Percentiles rank a stretch among this genome's conserved stretches.
These are phyloP conservation scores for Hippocampus abdominalis DNA, from an alignment of 2,113 vertebrate species.

Conservation along the genomic window DNA sequence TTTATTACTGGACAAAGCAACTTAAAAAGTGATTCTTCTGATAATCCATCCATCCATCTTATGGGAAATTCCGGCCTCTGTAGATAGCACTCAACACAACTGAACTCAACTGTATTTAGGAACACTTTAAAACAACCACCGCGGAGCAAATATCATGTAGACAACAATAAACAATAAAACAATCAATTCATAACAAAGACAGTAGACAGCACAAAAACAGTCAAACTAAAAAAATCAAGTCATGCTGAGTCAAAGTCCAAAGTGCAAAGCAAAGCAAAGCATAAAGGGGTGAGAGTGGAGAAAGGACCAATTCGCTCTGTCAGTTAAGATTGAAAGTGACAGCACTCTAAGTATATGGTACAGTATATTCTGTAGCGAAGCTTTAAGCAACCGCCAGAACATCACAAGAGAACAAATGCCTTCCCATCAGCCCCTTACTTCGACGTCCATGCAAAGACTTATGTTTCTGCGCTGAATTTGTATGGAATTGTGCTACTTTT, in stretches of 20 bases:
- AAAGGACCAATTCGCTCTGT: slow-evolving; percentile 21
- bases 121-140: too few species aligned
- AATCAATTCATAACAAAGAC: too few species aligned
- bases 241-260: too few species aligned
- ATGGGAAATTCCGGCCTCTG: background rate
- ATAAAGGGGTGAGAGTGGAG: slow-evolving; percentile 10
- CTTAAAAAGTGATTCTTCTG: background rate
- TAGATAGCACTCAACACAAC: background rate
- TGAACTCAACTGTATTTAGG: too few species aligned
- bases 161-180: too few species aligned
- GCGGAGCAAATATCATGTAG: too few species aligned
- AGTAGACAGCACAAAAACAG: too few species aligned
- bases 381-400: slow-evolving; percentile 35
- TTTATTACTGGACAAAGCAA: background rate
- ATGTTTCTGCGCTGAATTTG: background rate
- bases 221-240: too few species aligned
- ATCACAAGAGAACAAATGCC: slow-evolving; percentile 25
- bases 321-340: slow-evolving; percentile 36
- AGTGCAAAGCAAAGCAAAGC: background rate
- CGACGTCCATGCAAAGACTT: slow-evolving; percentile 4
- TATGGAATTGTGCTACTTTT: background rate
- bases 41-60: too few species aligned
- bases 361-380: slow-evolving; percentile 44
- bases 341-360: slow-evolving; percentile 31
- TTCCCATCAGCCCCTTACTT: slow-evolving; percentile 29